Evolutionary conservation across 1,140 invertebrate species (phyloP).

Genomic region (Conopomorpha cramerella): DNA sequence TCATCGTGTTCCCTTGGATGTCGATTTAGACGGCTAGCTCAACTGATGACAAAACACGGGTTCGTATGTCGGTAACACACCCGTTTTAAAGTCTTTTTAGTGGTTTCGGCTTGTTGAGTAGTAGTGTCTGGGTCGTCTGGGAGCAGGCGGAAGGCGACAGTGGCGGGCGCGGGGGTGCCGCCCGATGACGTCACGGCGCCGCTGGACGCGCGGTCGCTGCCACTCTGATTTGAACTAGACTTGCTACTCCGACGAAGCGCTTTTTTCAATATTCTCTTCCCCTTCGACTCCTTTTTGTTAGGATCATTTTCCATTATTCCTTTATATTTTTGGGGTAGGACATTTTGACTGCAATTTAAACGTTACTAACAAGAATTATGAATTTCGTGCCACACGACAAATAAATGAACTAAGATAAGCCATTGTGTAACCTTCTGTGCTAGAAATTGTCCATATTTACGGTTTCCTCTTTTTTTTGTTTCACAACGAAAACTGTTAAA

Average conservation of each 20-base stretch:
- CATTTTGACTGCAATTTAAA: not conserved
- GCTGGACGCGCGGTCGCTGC: conserved; percentile 15
- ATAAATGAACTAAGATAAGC: too few species aligned
- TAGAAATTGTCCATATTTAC: too few species aligned
- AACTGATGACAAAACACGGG: not conserved
- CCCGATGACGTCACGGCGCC: conserved; percentile 14
- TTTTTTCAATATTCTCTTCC: conserved; percentile 43
- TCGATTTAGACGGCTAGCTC: too few species aligned
- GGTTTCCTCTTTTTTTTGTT: too few species aligned
- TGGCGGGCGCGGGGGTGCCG: conserved; percentile 4
- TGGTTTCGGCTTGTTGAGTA: conserved; percentile 11
- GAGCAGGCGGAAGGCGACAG: conserved; percentile 7
- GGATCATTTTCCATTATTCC: conserved; percentile 56
- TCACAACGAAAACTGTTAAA: too few species aligned
- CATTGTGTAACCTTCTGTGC: too few species aligned
- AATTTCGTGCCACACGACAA: too few species aligned
- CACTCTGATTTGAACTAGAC: conserved; percentile 31
- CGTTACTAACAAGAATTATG: not conserved
- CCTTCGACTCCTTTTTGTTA: conserved; percentile 48
- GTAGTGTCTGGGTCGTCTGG: conserved; percentile 11
- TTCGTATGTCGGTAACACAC: conserved; percentile 19
- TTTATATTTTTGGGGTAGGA: conserved; percentile 11
- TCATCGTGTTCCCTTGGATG: too few species aligned
- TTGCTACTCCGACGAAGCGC: conserved; percentile 36
- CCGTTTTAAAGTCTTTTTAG: conserved; percentile 41